Evolutionary conservation across 92 coral and sea anemone genomes (phyloP), one percentile per base, ranked within the genome.

Genomic region (Epizoanthus rinbou): DNA sequence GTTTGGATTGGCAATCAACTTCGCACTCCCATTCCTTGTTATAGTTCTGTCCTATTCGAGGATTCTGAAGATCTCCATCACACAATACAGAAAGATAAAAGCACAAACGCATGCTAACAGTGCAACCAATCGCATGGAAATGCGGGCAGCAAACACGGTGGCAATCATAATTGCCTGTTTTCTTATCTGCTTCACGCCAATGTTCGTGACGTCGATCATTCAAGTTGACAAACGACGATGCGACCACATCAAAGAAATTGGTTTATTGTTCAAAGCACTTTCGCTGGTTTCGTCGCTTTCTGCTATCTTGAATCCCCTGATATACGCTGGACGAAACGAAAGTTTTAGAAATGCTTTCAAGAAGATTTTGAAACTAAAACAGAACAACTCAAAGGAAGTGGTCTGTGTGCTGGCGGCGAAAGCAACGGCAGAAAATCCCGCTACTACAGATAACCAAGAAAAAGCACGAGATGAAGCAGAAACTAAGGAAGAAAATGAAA

Each of bases 301-400:
- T 21, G 81, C 81, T 18, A 54, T 13, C 25, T 35, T 76, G 22
- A 76, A 76, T 41, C 82, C 82, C 35, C 13, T 76, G n/a, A 76
- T 78, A 78, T 78, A 78, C 65, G n/a, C 82, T 33, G 66, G 82
- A 33, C 82, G 82, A 62, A 78, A 43, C 59, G 71, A 78, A 41
- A 19, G 71, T 62, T 78, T 78, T 60, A 37, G 41, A 62, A 78
- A 41, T 16, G 82, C 50, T 78, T 78, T 23, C 37, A 60, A 37
- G 57, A 78, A 41, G 57, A 39, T 76, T 76, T 33, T 76, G 23
- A 39, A 39, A 28, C 0, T 37, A 23, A 13, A 25, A 65, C 54
- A 50, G 54, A 50, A 10, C 54, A 50, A 50, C 54, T 14, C 50
- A 67, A 67, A 67, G 21, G 11, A 33, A 25, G 73, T 67, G 47